Evolutionary conservation across 2,888 invertebrate genomes (phyloP).

Genomic region (Barypeithes pellucidus): DNA sequence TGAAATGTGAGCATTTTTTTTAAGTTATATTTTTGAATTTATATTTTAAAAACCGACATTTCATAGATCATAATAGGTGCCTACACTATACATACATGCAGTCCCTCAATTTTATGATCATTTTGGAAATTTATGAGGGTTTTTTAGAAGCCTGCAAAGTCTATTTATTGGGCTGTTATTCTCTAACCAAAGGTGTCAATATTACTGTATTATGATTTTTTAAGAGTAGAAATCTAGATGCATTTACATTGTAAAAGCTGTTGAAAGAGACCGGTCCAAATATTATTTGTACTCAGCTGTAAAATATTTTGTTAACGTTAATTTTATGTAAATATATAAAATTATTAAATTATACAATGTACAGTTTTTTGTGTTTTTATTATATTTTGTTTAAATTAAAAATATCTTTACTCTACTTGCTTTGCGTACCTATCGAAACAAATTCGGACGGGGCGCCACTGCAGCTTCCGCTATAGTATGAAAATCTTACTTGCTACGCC

Average conservation of each 20-base stretch:
- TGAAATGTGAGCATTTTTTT: background rate
- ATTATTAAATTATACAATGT: conserved; percentile 37
- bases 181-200: background rate
- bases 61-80: background rate
- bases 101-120: no score
- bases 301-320: conserved; percentile 46
- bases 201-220: conserved; percentile 4
- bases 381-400: background rate
- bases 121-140: no score
- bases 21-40: background rate
- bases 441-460: no score
- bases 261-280: conserved; percentile 21
- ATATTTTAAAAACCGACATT: conserved; percentile 13
- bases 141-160: background rate
- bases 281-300: conserved; percentile 38
- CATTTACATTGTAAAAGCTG: conserved; percentile 40
- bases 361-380: conserved; percentile 22
- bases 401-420: no score
- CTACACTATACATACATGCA: no score
- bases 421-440: no score
- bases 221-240: conserved; percentile 20
- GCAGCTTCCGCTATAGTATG: no score
- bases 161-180: background rate
- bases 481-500: no score
- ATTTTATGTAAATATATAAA: conserved; percentile 48